These are phyloP conservation scores for Hepsetus odoe DNA, from an alignment of 2,113 vertebrate genomes.

Conservation along the genomic window DNA sequence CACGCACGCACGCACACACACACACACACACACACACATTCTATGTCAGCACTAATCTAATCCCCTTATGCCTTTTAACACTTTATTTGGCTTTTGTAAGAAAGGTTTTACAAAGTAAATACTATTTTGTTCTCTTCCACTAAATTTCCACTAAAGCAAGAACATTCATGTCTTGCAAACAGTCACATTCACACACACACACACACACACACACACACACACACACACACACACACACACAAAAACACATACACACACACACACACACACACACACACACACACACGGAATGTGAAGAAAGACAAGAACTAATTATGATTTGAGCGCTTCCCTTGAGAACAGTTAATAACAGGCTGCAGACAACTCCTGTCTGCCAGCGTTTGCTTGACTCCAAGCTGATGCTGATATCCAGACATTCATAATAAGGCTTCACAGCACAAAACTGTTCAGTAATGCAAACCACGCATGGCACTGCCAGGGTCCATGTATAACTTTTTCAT, in stretches of 20 bases:
- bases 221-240: neutral
- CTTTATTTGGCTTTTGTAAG: no score
- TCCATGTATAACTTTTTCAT: neutral
- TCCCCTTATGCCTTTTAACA: no score
- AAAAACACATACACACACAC: no score
- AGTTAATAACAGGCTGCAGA: neutral
- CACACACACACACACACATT: no score
- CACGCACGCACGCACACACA: no score
- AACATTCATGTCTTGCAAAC: neutral
- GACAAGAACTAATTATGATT: neutral
- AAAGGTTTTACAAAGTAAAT: no score
- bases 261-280: constrained; percentile 5
- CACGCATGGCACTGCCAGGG: neutral
- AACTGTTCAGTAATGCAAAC: neutral
- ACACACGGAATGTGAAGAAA: neutral
- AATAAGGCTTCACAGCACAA: neutral
- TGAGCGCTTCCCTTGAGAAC: neutral
- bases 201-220: no score
- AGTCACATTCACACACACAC: no score
- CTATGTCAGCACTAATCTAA: no score
- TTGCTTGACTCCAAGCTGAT: neutral
- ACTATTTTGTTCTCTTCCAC: no score
- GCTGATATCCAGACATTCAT: neutral
- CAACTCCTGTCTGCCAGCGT: neutral
- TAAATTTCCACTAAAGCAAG: no score